Conservation (phyloP, 2,888 invertebrate genomes). For the Sphaeridia pumilis region DNA sequence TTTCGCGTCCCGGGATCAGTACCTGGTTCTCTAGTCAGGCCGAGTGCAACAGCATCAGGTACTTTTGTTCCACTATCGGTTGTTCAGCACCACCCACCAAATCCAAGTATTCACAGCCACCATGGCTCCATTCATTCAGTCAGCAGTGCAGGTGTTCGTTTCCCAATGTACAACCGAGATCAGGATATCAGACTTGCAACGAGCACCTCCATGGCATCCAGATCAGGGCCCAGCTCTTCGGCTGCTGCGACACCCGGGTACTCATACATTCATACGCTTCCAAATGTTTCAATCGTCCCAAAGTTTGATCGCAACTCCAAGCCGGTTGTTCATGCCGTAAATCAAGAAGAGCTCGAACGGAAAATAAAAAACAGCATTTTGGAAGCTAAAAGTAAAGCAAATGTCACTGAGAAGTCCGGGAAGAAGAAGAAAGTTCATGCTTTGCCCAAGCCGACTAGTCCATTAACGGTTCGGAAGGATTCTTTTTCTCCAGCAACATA, state of each 20-base stretch:
- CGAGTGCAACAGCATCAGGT: not conserved
- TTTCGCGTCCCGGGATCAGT: slow-evolving; percentile 33
- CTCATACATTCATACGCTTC: slow-evolving; percentile 32
- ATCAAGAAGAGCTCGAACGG: slow-evolving; percentile 13
- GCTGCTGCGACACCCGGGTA: slow-evolving; percentile 18
- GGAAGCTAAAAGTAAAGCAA: slow-evolving; percentile 8
- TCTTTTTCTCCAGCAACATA: slow-evolving; percentile 30
- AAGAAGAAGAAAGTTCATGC: slow-evolving; percentile 22
- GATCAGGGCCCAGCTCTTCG: not conserved
- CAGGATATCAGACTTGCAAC: not conserved
- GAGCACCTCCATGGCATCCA: not conserved
- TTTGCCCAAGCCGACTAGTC: slow-evolving; percentile 30
- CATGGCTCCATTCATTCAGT: not conserved
- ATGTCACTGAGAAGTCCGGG: slow-evolving; percentile 3
- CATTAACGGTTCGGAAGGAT: slow-evolving; percentile 33
- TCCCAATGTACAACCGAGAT: not conserved
- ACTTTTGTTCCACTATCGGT: slow-evolving; percentile 25
- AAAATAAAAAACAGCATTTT: slow-evolving; percentile 9
- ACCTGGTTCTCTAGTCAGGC: slow-evolving; percentile 6
- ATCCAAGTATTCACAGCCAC: not conserved
- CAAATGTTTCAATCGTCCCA: slow-evolving; percentile 36
- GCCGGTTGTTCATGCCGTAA: slow-evolving; percentile 11
- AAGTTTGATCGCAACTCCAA: slow-evolving; percentile 33
- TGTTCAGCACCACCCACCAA: slow-evolving; percentile 17
- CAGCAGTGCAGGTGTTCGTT: not conserved